Percentiles rank a stretch among this genome's conserved stretches.
Conservation (phyloP, 2,797 vertebrate genomes). For the Trematomus bernacchii region DNA sequence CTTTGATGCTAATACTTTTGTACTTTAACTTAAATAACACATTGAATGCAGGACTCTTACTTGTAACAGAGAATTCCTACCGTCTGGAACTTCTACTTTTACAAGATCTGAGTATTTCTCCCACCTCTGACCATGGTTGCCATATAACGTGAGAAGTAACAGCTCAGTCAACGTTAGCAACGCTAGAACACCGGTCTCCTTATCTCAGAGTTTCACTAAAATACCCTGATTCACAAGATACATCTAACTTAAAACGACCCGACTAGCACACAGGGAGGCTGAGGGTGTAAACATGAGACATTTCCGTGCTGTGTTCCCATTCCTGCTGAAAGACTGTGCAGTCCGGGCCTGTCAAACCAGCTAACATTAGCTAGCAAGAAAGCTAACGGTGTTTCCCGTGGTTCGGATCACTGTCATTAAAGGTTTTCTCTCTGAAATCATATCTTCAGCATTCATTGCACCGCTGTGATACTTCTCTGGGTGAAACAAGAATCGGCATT, state of each 20-base stretch:
- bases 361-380: conserved; percentile 61
- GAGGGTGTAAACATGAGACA: conserved; percentile 33
- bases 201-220: neutral
- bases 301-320: conserved; percentile 46
- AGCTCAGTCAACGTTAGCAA: neutral
- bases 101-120: too few relatives aligned
- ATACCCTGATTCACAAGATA: neutral
- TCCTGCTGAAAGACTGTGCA: conserved; percentile 45
- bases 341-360: conserved; percentile 78
- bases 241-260: neutral
- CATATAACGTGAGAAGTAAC: conserved; percentile 8
- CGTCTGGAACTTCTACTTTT: too few relatives aligned
- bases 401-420: conserved; percentile 29
- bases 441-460: neutral
- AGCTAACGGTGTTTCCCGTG: conserved; percentile 56
- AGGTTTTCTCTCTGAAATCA: conserved; percentile 11
- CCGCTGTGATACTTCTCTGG: neutral
- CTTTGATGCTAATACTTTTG: too few relatives aligned
- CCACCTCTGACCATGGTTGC: neutral
- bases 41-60: too few relatives aligned
- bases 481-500: neutral
- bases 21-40: too few relatives aligned
- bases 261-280: neutral
- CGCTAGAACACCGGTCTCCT: neutral
- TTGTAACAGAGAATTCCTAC: too few relatives aligned